Percentiles rank a stretch among this genome's conserved stretches.
phyloP scores from a whole-genome alignment of 2,797 vertebrate species.

The Erethizon dorsatum region DNA sequence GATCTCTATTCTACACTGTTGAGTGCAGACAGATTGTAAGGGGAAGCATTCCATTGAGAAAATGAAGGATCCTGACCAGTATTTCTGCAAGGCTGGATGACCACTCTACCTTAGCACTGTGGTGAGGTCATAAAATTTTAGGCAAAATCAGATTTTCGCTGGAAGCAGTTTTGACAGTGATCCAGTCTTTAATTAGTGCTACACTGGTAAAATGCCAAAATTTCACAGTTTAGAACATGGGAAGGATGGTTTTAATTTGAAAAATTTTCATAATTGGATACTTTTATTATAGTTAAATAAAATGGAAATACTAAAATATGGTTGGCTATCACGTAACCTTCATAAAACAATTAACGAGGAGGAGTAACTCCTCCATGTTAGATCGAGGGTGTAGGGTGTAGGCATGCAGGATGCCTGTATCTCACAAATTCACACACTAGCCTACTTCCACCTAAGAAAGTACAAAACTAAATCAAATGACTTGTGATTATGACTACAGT shows the following conservation, averaged over 20 bases:
- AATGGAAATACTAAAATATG: slow-evolving; percentile 29
- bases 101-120: not conserved
- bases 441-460: not conserved
- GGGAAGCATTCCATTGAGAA: not conserved
- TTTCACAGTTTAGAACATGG: slow-evolving; percentile 8
- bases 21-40: not conserved
- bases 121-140: not conserved
- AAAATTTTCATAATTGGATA: slow-evolving; percentile 4
- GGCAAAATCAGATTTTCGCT: slow-evolving; percentile 2
- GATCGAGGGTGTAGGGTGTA: not conserved
- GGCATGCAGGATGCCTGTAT: not conserved
- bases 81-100: not conserved
- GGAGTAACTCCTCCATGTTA: not conserved
- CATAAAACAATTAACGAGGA: not conserved
- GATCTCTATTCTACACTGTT: not conserved
- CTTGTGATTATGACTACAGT: not conserved
- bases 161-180: slow-evolving; percentile 17
- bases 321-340: not conserved
- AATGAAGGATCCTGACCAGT: not conserved
- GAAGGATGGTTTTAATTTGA: slow-evolving; percentile 36
- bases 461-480: not conserved
- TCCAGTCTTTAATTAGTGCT: slow-evolving; percentile 14
- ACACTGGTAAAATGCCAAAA: not conserved
- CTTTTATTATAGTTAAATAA: not conserved
- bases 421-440: not conserved